Base-by-base conservation (phyloP, 2,797 vertebrate species). In the Sternarchorhynchus goeldii region DNA sequence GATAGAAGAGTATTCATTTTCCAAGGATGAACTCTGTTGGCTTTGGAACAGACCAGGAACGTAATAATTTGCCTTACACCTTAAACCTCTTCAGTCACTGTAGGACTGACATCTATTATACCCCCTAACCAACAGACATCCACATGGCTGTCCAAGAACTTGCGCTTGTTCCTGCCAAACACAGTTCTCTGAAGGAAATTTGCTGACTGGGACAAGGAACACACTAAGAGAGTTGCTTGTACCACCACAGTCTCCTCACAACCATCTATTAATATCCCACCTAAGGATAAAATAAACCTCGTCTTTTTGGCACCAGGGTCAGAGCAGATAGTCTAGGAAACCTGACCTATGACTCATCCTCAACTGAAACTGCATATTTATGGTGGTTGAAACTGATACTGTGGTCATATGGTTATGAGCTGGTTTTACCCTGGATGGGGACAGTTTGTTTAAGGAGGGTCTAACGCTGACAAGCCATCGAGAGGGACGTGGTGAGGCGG, bases 231-330 rank as follows among this genome's bases (percentile, higher is more conserved):
- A 57, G 73, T 62, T 59, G 65, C 66, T 29, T 32, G 34, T 57
- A 65, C 25, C 68, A 78, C 32, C 14, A 25, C 32, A 69, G 31
- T 8, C 65, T 73, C 75, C 55, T 16, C 72, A 68, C 56, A 68
- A 57, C 36, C 32, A 14, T 59, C 76, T 78, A 79, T 79, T 81
- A 69, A 81, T 84, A 79, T 34, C 77, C 14, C 36, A 50, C 18
- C 25, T 6, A 65, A 32, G 20, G 70, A 73, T 66, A 25, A 63
- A 53, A 53, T 66, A 66, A 41, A n/a, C 56, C 55, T 59, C 18
- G 34, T 68, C 59, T 8, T 68, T 76, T 59, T 58, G 25, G 66
- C 55, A 68, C 57, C 5, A 16, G 60, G 17, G 41, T n/a, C 64
- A 69, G 57, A 2, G 68, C 31, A 63, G 31, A n/a, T 66, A 58